phyloP scores from a whole-genome alignment of 1,140 invertebrate genomes.

The Paracyclopina nana region DNA sequence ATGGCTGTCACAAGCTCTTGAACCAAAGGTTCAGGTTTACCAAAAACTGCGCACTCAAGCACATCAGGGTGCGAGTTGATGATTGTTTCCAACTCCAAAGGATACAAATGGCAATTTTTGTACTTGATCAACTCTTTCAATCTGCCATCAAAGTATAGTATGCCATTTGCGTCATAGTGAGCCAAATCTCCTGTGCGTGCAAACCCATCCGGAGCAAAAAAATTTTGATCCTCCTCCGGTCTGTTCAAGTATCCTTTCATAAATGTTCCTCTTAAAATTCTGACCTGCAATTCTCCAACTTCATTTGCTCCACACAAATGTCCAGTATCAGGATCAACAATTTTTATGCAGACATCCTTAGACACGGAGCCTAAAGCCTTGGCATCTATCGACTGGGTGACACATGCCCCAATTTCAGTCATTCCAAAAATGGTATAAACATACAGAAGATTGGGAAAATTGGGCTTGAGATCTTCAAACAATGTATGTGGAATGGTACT shows the following conservation, averaged over 20 bases:
- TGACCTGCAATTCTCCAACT: not conserved
- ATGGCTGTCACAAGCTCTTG: not conserved
- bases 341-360: not conserved
- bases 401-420: not conserved
- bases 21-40: not conserved
- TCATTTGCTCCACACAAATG: not conserved
- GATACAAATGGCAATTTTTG: not conserved
- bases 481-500: not conserved
- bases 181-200: not conserved
- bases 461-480: not conserved
- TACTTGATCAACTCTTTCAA: not conserved
- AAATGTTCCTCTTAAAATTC: not conserved
- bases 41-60: not conserved
- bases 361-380: not conserved
- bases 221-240: not conserved
- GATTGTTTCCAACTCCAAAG: not conserved
- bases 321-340: not conserved
- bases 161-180: not conserved
- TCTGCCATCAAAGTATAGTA: not conserved
- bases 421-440: not conserved
- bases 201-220: not conserved
- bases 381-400: not conserved
- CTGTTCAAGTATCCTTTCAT: constrained; percentile 1
- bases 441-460: not conserved
- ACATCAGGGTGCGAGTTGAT: not conserved